Conservation (phyloP, 2,113 vertebrate genomes). For the Dasyornis broadbenti region DNA sequence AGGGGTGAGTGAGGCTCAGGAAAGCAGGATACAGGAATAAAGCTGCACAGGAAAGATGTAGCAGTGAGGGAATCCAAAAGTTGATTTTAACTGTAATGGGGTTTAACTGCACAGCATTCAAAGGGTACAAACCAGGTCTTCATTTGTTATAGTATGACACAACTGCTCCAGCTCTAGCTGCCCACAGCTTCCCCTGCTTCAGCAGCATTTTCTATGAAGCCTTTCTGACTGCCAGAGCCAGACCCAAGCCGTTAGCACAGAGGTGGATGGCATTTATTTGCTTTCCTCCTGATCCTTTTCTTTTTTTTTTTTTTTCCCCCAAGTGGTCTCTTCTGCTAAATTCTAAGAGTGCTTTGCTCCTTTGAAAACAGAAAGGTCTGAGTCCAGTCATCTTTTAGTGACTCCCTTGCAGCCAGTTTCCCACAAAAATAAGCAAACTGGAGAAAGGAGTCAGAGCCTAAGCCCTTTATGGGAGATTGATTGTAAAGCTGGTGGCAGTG, state of each 20-base stretch:
- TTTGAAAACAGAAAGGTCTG: conserved; percentile 39
- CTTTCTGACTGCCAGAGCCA: neutral
- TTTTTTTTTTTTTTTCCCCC: neutral
- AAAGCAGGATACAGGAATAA: neutral
- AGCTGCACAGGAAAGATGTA: neutral
- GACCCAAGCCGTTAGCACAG: neutral
- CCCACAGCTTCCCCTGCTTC: neutral
- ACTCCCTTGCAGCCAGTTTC: conserved; percentile 21
- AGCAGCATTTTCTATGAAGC: neutral
- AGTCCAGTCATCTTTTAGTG: conserved; percentile 1
- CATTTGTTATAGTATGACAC: neutral
- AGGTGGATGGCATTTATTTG: neutral
- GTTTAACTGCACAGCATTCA: neutral
- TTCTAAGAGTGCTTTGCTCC: neutral
- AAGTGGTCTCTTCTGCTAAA: neutral
- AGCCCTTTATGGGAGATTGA: conserved; percentile 57
- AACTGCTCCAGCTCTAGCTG: neutral
- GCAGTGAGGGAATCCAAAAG: neutral
- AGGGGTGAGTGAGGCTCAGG: neutral
- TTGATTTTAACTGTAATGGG: neutral
- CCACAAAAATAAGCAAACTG: conserved; percentile 62
- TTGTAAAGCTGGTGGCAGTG: conserved; percentile 18
- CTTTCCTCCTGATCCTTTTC: neutral
- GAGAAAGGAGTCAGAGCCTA: conserved; percentile 42
- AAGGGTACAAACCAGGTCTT: neutral